Evolutionary conservation across 1,140 invertebrate species (phyloP), one percentile per base, ranked within the genome.

Genomic region (Stegodyphus mimosarum): DNA sequence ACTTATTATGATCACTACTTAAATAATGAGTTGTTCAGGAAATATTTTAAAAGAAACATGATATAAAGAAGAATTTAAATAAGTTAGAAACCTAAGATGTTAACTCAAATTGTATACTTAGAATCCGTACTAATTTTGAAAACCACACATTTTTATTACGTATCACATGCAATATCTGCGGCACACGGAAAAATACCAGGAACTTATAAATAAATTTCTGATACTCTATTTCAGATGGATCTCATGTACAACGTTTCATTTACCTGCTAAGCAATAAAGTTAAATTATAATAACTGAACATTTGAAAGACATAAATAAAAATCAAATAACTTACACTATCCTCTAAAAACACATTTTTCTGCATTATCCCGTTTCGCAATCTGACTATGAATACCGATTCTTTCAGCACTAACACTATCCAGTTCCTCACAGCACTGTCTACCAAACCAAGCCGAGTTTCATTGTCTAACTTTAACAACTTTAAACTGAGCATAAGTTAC

Each of bases 401-500:
- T 64, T 60, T 69, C 79, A 81, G 55, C 55, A 81, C 53, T 70
- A 81, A 60, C 17, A 73, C 79, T 81, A 71, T 71, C 79, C 79
- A 66, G 18, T 73, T 73, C 64, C 10, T 17, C 13, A 67, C 10
- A 67, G 55, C 52, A 69, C 51, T 67, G 15, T 84, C 81, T 84
- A 84, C 72, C 49, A 70, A 84, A 76, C 33, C 73, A n/a, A 55
- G 70, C 70, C 79, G 60, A 74, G 79, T 73, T 66, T 73, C 81
- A 84, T 84, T 84, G 81, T 84, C 81, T 84, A 75, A 81, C 70
- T 79, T 79, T 70, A 79, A 79, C 71, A 83, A 48, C 70, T 84
- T 76, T 84, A 84, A 84, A 84, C 81, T 84, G 72, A 84, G 81
- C 81, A 84, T 84, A 63, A 69, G 81, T 84, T 84, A 69, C 50